Evolutionary conservation across 2,888 invertebrate genomes (phyloP), one percentile per base, ranked within the genome.

Genomic region (Orthonychiurus folsomi): DNA sequence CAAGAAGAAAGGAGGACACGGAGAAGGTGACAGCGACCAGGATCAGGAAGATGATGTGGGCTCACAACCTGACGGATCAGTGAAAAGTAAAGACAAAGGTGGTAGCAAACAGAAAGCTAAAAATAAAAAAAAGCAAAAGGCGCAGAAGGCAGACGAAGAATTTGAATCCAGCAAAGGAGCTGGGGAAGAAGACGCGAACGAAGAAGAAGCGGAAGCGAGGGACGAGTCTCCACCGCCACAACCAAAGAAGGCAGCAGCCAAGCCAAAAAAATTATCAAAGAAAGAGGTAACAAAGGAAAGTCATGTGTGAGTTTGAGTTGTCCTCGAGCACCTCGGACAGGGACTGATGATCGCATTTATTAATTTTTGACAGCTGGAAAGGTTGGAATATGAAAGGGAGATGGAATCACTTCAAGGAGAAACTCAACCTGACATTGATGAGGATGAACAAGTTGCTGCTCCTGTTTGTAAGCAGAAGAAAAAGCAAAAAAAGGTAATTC

Each of bases 341-440:
- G n/a, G n/a, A n/a, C n/a, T n/a, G n/a, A n/a, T n/a, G n/a, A n/a
- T n/a, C 3, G 26, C 3, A 9, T 5, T n/a, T 20, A 21, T 59
- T 48, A 21, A 47, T 25, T 28, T 59, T 59, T 50, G n/a, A 24
- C 20, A 20, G n/a, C 9, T 59, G 18, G 15, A 15, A n/a, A 12
- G 52, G 53, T 26, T 60, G 53, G 61, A 61, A 24, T 61, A 55
- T 55, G 61, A 55, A 24, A 61, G 24, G 28, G 62, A 62, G 53
- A 52, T 57, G 52, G 62, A 52, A 27, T 50, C 62, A 2, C 12
- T 58, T 18, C 54, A 62, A 21, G 25, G 26, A n/a, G 53, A 50
- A 2, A n/a, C 18, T 1, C 25, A 55, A 12, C 48, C 26, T 12
- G 50, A 50, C n/a, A 23, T 15, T 2, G 50, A n/a, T 3, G 54